phyloP scores from a whole-genome alignment of 2,797 vertebrate genomes.

The Liparis tanakae region DNA sequence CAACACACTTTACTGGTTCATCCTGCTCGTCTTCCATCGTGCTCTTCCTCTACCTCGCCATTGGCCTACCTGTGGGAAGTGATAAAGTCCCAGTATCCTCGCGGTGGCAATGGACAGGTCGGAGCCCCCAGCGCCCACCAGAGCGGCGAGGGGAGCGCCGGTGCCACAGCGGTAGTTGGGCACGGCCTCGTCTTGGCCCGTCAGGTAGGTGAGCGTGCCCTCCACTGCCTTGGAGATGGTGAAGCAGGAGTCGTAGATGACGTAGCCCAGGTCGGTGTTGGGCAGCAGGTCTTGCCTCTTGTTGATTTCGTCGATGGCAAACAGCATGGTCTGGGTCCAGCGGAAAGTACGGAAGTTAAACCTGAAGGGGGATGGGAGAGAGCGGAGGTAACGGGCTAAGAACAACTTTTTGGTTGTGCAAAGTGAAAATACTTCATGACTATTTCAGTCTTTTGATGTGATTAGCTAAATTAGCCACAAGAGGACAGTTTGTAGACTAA shows the following conservation, averaged over 20 bases:
- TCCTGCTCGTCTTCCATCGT: background rate
- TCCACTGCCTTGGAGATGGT: constrained; percentile 90
- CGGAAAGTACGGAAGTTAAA: constrained; percentile 89
- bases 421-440: background rate
- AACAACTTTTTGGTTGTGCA: background rate
- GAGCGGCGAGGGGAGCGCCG: constrained; percentile 82
- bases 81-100: constrained; percentile 88
- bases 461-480: constrained; percentile 28
- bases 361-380: constrained; percentile 60
- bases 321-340: constrained; percentile 91
- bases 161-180: constrained; percentile 88
- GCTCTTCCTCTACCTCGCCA: background rate
- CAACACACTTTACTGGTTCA: background rate
- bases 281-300: constrained; percentile 80
- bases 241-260: constrained; percentile 90
- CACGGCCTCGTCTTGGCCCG: constrained; percentile 88
- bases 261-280: constrained; percentile 84
- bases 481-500: constrained; percentile 30
- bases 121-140: constrained; percentile 87
- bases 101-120: constrained; percentile 88
- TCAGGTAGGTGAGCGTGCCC: constrained; percentile 87
- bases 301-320: constrained; percentile 87
- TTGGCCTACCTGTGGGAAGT: constrained; percentile 85
- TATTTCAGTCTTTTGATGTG: constrained; percentile 1
- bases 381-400: background rate